Conservation (phyloP, 1,140 invertebrate genomes). For the Tribolium madens region DNA sequence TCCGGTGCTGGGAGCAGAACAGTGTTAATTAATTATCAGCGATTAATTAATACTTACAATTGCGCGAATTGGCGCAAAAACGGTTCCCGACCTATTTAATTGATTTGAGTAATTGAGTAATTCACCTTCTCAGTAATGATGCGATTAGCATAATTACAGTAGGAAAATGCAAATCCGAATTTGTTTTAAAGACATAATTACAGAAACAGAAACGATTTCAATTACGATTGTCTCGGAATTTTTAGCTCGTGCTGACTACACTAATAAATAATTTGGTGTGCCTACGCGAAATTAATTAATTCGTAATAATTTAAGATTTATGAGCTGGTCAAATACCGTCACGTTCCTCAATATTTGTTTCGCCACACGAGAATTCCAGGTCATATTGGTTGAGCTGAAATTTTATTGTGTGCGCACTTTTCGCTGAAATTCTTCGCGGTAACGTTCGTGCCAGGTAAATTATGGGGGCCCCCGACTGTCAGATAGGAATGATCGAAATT, state of each 20-base stretch:
- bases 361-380: slow-evolving; percentile 29
- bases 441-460: slow-evolving; percentile 24
- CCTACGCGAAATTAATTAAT: slow-evolving; percentile 28
- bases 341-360: slow-evolving; percentile 35
- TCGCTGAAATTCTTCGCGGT: neutral
- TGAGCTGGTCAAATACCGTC: slow-evolving; percentile 15
- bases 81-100: neutral
- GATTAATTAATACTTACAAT: neutral
- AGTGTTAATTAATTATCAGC: neutral
- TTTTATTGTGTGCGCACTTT: slow-evolving; percentile 28
- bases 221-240: neutral
- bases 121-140: neutral
- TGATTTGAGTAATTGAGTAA: neutral
- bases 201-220: neutral
- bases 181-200: neutral
- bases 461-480: slow-evolving; percentile 20
- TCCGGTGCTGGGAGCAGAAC: neutral
- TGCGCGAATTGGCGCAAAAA: neutral
- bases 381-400: slow-evolving; percentile 27
- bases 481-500: slow-evolving; percentile 27
- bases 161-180: neutral
- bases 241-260: neutral
- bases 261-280: neutral
- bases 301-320: slow-evolving; percentile 35
- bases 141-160: neutral